These are phyloP conservation scores for Sclerodermus sp. DNA, from an alignment of 2,888 invertebrate genomes.

Conservation along the genomic window DNA sequence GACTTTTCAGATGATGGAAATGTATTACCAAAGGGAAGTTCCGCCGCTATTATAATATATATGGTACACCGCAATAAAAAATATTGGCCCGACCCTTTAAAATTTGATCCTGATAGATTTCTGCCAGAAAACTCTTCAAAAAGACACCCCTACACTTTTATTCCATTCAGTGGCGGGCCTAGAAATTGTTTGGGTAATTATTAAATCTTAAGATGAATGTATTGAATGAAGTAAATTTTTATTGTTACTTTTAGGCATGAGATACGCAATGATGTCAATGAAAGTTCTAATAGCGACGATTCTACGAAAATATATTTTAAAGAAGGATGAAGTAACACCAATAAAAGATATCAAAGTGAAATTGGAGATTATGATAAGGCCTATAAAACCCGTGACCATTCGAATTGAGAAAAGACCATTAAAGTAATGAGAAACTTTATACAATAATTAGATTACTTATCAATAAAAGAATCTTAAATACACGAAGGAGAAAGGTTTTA, in stretches of 20 bases:
- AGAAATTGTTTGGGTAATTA: conserved; percentile 30
- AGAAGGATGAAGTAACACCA: conserved; percentile 18
- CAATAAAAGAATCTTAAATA: too few relatives aligned
- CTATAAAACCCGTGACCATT: conserved; percentile 19
- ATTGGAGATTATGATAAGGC: conserved; percentile 20
- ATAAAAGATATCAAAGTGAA: conserved; percentile 29
- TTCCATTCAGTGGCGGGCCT: conserved; percentile 33
- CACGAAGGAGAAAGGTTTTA: too few relatives aligned
- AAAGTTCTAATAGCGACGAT: conserved; percentile 51
- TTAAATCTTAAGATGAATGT: background rate
- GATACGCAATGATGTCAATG: conserved; percentile 57
- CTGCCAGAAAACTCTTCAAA: conserved; percentile 29
- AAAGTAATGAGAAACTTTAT: background rate
- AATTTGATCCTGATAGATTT: conserved; percentile 38
- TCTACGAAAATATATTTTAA: conserved; percentile 43
- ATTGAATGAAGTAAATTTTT: background rate
- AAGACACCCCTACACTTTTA: conserved; percentile 30
- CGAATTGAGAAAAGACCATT: conserved; percentile 17
- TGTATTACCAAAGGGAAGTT: conserved; percentile 23
- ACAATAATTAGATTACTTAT: too few relatives aligned
- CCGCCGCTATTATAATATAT: conserved; percentile 18
- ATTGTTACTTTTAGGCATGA: conserved; percentile 37
- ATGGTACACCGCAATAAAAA: conserved; percentile 23
- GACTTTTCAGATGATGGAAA: conserved; percentile 10
- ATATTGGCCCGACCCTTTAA: conserved; percentile 29